A percentile compares a stretch with the other conserved stretches of the same genome.
phyloP scores from a whole-genome alignment of 2,888 invertebrate species.

The Morinoia aosen region DNA sequence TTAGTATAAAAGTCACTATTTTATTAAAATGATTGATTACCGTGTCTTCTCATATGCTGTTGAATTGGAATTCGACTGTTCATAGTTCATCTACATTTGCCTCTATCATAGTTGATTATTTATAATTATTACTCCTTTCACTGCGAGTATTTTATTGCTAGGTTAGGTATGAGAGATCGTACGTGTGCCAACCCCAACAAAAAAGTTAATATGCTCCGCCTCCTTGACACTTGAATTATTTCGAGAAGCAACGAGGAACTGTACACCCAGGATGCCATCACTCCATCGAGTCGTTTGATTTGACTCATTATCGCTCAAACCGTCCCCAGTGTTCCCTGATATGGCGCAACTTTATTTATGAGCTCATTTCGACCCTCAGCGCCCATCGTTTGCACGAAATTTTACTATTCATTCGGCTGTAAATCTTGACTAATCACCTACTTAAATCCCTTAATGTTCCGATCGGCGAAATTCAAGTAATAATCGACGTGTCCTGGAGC shows the following conservation, averaged over 20 bases:
- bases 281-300: neutral
- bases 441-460: neutral
- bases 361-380: neutral
- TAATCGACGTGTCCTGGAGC: neutral
- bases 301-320: neutral
- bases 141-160: too few species aligned
- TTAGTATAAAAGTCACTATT: neutral
- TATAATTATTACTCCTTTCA: too few species aligned
- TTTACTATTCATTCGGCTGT: neutral
- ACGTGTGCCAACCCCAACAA: too few species aligned
- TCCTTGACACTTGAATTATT: neutral
- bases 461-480: neutral
- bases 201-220: neutral
- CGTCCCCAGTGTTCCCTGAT: neutral
- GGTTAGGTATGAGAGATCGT: too few species aligned
- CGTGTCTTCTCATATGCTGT: too few species aligned
- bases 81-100: too few species aligned
- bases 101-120: too few species aligned
- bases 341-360: neutral
- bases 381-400: neutral
- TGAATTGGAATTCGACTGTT: too few species aligned
- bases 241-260: neutral
- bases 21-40: too few species aligned
- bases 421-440: neutral
- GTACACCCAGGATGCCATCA: too few species aligned